Base-by-base conservation (phyloP, 2,888 invertebrate genomes). In the Melieria crassipennis region DNA sequence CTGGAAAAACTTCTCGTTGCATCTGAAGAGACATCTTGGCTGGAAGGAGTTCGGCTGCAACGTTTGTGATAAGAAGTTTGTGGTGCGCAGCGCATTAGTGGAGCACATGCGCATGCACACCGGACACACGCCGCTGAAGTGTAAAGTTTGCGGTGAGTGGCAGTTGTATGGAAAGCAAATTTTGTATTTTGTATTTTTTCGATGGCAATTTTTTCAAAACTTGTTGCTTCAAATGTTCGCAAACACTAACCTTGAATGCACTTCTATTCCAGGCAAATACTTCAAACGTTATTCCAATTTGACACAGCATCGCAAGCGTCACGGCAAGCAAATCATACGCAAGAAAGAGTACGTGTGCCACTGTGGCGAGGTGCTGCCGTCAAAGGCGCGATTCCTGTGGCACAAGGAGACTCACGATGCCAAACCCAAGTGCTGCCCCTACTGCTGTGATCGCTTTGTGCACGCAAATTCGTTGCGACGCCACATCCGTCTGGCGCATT, bases 81-180 rank as follows among this genome's bases (percentile, higher is more conserved):
- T 94, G 60, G 94, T 94, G 45, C 92, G 93, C 65, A 94, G 94
- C 86, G 95, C 94, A 82, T 86, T 94, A 73, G 89, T 91, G 70
- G 95, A 95, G 85, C 95, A 96, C 81, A 91, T 91, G 86, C 93
- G 95, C 84, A 90, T 91, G 73, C 95, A 96, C 86, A 94, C 94
- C 0, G 94, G 94, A 6, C 91, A 92, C 60, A 88, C 93, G 55
- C 95, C 95, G 9, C 89, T 94, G 79, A 93, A 94, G 85, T 95
- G 95, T 85, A 92, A 91, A 75, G 83, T 92, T 73, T 96, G 95
- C 85, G 91, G 92, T 82, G 70, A 80, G 83, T 80, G 7, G 3
- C 10, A 1, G 4, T 7, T 61, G 30, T 30, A 30, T 30, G 30
- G 10, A 7, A 11, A n/a, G 5, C 9, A 13, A 60, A 30, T 30